phyloP scores from a whole-genome alignment of 2,113 vertebrate species.

The Etheostoma spectabile region DNA sequence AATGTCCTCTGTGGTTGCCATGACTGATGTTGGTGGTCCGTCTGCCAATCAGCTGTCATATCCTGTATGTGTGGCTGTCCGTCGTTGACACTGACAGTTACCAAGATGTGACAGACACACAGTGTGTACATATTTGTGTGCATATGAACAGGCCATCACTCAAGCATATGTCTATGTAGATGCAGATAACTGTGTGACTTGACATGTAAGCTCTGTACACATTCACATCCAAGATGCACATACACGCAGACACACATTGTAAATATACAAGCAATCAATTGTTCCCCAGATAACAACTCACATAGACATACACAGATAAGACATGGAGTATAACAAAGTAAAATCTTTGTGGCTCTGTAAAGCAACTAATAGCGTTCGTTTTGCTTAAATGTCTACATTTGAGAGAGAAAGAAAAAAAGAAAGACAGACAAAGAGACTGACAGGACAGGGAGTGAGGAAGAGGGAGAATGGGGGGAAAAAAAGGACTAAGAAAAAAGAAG shows the following conservation, averaged over 20 bases:
- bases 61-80: conserved; percentile 41
- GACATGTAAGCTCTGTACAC: neutral
- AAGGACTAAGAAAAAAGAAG: neutral
- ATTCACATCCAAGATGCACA: neutral
- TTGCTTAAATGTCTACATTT: neutral
- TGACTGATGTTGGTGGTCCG: conserved; percentile 59
- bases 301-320: neutral
- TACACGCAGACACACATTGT: neutral
- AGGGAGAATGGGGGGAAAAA: too few relatives aligned
- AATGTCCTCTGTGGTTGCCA: conserved; percentile 52
- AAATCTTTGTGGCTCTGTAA: neutral
- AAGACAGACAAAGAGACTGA: neutral
- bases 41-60: conserved; percentile 74
- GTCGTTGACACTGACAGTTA: conserved; percentile 50
- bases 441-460: too few relatives aligned
- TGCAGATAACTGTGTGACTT: neutral
- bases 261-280: neutral
- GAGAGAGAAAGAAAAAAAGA: neutral
- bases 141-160: conserved; percentile 30
- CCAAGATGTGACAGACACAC: conserved; percentile 44
- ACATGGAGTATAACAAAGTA: neutral
- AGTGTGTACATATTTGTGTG: neutral
- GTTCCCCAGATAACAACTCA: neutral
- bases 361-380: neutral
- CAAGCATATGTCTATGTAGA: conserved; percentile 22